phyloP scores from a whole-genome alignment of 1,140 invertebrate species.

The Drosophila tsacasi region DNA sequence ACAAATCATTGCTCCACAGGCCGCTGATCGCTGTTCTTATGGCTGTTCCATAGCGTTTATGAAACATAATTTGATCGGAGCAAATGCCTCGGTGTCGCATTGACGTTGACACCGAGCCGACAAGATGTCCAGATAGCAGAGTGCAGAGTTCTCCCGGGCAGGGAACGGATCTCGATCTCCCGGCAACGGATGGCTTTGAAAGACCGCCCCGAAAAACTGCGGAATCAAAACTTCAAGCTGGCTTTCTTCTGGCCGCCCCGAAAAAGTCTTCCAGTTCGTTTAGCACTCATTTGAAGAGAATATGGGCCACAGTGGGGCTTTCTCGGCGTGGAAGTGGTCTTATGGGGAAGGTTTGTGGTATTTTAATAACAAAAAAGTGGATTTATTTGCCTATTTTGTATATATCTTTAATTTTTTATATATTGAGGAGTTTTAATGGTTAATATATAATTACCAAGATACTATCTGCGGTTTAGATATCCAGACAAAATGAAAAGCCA shows the following conservation, averaged over 20 bases:
- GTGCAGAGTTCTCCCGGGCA: not conserved
- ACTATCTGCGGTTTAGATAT: too few relatives aligned
- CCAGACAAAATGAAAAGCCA: too few relatives aligned
- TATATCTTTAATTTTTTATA: too few relatives aligned
- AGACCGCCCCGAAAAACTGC: slow-evolving; percentile 76
- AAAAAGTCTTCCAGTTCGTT: slow-evolving; percentile 58
- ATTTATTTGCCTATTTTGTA: too few relatives aligned
- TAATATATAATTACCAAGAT: too few relatives aligned
- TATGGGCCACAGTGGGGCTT: slow-evolving; percentile 33
- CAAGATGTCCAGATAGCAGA: slow-evolving; percentile 49
- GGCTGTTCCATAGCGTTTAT: slow-evolving; percentile 69
- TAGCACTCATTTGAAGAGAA: slow-evolving; percentile 70
- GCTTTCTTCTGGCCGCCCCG: slow-evolving; percentile 63
- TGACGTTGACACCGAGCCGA: slow-evolving; percentile 61
- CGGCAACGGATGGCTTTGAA: slow-evolving; percentile 65
- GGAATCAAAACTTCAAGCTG: slow-evolving; percentile 49
- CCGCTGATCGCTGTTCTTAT: not conserved
- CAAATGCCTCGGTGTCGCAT: slow-evolving; percentile 73
- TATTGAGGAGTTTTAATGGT: too few relatives aligned
- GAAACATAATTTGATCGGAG: slow-evolving; percentile 81
- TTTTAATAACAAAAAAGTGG: not conserved
- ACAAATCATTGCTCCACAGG: slow-evolving; percentile 69
- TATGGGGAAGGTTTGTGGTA: too few relatives aligned
- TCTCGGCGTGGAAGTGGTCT: not conserved
- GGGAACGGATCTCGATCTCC: not conserved